Conservation (phyloP, 2,797 vertebrate genomes). For the Hypotaenidia okinawae region DNA sequence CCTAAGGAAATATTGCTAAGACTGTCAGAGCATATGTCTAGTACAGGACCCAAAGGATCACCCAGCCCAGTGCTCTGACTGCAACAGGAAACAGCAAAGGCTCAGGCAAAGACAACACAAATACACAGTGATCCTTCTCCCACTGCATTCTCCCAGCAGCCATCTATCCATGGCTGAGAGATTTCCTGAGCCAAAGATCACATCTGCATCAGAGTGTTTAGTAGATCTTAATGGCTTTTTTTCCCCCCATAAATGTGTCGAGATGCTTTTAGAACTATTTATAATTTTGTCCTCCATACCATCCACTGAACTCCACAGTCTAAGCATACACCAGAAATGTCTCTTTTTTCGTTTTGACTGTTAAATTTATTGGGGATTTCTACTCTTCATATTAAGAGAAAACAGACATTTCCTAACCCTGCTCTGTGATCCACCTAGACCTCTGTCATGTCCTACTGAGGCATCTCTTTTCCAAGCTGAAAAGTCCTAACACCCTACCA, state of each 20-base stretch:
- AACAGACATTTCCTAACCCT: background rate
- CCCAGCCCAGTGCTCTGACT: background rate
- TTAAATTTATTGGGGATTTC: constrained; percentile 12
- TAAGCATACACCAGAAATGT: background rate
- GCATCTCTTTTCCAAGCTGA: background rate
- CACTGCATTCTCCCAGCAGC: background rate
- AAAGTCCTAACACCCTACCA: background rate
- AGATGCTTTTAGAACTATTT: constrained; percentile 40
- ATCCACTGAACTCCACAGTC: background rate
- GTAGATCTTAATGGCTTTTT: background rate
- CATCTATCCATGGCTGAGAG: background rate
- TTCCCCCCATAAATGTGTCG: background rate
- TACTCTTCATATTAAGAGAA: background rate
- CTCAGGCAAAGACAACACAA: background rate
- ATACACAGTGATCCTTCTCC: background rate
- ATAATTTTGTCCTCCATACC: constrained; percentile 18
- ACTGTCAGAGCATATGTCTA: background rate
- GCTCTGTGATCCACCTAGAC: background rate
- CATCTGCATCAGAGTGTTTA: background rate
- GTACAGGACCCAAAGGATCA: background rate
- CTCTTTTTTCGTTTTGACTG: background rate
- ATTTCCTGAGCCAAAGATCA: constrained; percentile 44
- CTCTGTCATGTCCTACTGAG: background rate
- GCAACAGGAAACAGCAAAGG: background rate
- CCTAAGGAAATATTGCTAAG: constrained; percentile 1